Percentiles rank a stretch among this genome's conserved stretches.
Conservation (phyloP, 1,140 invertebrate species). For the Rhopalosiphum maidis region DNA sequence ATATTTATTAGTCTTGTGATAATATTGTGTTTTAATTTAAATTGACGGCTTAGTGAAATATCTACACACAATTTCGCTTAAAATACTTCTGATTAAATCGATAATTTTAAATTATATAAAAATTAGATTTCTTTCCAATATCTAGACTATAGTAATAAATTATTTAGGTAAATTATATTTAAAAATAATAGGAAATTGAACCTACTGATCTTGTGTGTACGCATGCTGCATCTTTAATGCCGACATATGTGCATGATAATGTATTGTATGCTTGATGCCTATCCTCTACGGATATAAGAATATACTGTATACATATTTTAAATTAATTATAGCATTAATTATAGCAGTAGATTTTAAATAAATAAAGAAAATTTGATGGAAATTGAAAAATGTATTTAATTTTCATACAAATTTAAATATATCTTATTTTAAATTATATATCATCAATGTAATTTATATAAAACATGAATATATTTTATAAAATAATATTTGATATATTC, state of each 20-base stretch:
- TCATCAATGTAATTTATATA: neutral
- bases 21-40: neutral
- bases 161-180: neutral
- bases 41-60: neutral
- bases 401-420: neutral
- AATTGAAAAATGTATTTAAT: neutral
- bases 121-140: neutral
- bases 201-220: neutral
- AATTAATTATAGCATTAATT: neutral
- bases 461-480: neutral
- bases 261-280: neutral
- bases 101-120: neutral
- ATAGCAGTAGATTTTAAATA: neutral
- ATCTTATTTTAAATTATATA: neutral
- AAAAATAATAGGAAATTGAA: neutral
- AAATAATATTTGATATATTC: neutral
- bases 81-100: neutral
- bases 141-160: neutral
- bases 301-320: neutral
- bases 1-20: neutral
- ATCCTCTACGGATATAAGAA: neutral
- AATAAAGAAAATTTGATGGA: neutral
- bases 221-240: neutral
- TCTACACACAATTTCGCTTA: neutral
- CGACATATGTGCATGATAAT: neutral